phyloP scores from a whole-genome alignment of 2,797 vertebrate species.

The Melanotaenia trifasciata region DNA sequence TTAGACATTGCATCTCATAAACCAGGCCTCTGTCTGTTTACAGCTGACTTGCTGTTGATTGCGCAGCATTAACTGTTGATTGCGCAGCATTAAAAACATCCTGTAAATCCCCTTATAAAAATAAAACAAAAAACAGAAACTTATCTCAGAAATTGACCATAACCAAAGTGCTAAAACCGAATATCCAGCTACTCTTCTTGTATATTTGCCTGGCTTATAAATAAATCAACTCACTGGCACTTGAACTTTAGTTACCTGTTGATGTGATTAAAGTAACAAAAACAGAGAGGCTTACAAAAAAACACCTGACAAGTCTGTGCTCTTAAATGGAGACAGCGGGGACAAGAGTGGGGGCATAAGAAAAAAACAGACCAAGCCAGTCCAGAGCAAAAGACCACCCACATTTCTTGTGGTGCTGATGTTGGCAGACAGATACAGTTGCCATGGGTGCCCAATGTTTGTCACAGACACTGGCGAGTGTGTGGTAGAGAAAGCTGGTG shows the following conservation, averaged over 20 bases:
- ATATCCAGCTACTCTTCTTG: conserved; percentile 9
- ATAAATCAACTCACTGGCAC: conserved; percentile 49
- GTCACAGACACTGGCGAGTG: conserved; percentile 50
- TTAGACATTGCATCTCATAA: conserved; percentile 54
- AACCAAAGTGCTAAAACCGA: conserved; percentile 26
- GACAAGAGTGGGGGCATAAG: conserved; percentile 3
- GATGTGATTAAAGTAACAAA: conserved; percentile 29
- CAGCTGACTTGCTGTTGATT: conserved; percentile 50
- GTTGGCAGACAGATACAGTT: conserved; percentile 52
- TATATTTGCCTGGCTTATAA: conserved; percentile 31
- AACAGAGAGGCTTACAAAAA: background rate
- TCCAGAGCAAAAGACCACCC: conserved; percentile 34
- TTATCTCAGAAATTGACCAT: conserved; percentile 18
- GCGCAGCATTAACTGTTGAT: conserved; percentile 35
- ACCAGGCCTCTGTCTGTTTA: conserved; percentile 47
- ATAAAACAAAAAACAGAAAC: conserved; percentile 29
- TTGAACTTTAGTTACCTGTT: conserved; percentile 25
- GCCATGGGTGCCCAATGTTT: conserved; percentile 33
- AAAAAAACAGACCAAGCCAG: conserved; percentile 9
- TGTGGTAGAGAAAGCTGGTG: conserved; percentile 43
- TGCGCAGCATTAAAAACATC: conserved; percentile 44
- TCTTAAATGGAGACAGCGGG: conserved; percentile 25
- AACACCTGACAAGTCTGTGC: conserved; percentile 22
- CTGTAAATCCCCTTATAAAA: conserved; percentile 38
- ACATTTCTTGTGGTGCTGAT: conserved; percentile 42